A percentile compares a stretch with the other conserved stretches of the same genome.
Evolutionary conservation across 35 echinoderm and acorn worm species (phyloP).

Genomic region (Apostichopus japonicus): DNA sequence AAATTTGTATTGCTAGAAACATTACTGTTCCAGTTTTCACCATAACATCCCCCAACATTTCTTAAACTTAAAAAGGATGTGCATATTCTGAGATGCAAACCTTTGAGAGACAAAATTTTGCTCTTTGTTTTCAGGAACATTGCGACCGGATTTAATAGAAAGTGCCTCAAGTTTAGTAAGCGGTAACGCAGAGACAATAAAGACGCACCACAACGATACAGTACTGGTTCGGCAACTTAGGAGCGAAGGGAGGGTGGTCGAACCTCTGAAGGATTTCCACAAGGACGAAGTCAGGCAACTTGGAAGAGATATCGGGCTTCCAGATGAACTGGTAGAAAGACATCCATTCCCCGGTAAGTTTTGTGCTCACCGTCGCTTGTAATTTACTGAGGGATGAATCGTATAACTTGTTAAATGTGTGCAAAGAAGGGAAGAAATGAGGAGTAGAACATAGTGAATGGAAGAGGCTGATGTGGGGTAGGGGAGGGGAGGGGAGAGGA

Average conservation of each 20-base stretch:
- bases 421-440: too few species aligned
- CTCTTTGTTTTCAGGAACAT: constrained; percentile 67
- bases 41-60: too few species aligned
- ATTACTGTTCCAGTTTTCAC: too few species aligned
- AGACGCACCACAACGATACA: constrained; percentile 94
- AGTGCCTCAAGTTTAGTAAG: constrained; percentile 90
- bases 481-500: too few species aligned
- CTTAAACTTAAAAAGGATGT: not conserved
- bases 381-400: too few species aligned
- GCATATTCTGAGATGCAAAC: too few species aligned
- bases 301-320: constrained; percentile 89
- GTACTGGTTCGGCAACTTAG: constrained; percentile 85
- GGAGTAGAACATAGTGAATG: too few species aligned
- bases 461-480: too few species aligned
- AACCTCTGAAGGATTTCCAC: constrained; percentile 96
- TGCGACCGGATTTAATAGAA: constrained; percentile 94
- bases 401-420: too few species aligned
- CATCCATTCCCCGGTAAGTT: constrained; percentile 95
- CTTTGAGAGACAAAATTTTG: not conserved
- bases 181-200: constrained; percentile 90
- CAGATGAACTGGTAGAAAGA: constrained; percentile 82
- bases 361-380: too few species aligned
- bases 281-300: constrained; percentile 82
- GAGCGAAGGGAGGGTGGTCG: constrained; percentile 80
- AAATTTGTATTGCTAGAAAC: too few species aligned